phyloP scores from a whole-genome alignment of 2,888 invertebrate genomes.

The Laspeyria flexula region DNA sequence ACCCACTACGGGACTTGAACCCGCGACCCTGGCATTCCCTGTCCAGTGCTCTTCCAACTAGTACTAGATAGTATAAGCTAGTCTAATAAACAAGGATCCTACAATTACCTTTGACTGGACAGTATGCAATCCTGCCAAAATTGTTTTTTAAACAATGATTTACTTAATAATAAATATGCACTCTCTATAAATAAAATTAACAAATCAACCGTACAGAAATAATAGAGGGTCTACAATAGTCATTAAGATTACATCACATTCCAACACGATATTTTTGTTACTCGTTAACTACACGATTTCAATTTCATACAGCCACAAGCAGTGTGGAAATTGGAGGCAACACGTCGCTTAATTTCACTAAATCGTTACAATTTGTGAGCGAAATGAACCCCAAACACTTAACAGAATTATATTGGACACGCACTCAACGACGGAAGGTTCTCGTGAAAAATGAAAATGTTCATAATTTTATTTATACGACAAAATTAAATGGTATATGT shows the following conservation, averaged over 20 bases:
- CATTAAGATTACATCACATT: slow-evolving; percentile 41
- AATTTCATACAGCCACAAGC: slow-evolving; percentile 64
- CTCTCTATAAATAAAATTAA: slow-evolving; percentile 26
- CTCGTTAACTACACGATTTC: slow-evolving; percentile 77
- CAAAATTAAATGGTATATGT: slow-evolving; percentile 21
- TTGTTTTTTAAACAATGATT: too few species aligned
- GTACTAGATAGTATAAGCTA: too few species aligned
- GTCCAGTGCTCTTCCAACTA: too few species aligned
- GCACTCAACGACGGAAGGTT: slow-evolving; percentile 51
- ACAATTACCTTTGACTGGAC: too few species aligned
- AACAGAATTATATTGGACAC: slow-evolving; percentile 73
- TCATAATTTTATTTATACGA: slow-evolving; percentile 26
- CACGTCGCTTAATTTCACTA: slow-evolving; percentile 66
- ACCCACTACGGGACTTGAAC: too few species aligned
- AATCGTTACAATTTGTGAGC: slow-evolving; percentile 71
- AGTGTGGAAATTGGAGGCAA: slow-evolving; percentile 64
- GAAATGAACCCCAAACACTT: slow-evolving; percentile 67
- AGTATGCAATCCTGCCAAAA: too few species aligned
- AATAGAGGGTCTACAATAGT: slow-evolving; percentile 33
- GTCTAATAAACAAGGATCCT: too few species aligned
- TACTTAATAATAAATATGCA: too few species aligned
- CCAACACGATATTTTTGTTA: slow-evolving; percentile 56
- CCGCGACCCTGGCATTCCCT: too few species aligned
- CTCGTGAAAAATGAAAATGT: slow-evolving; percentile 39
- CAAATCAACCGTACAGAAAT: slow-evolving; percentile 34